A percentile compares a stretch with the other conserved stretches of the same genome.
These are phyloP conservation scores for Rhabdornis inornatus DNA, from an alignment of 2,113 vertebrate genomes.

Conservation along the genomic window DNA sequence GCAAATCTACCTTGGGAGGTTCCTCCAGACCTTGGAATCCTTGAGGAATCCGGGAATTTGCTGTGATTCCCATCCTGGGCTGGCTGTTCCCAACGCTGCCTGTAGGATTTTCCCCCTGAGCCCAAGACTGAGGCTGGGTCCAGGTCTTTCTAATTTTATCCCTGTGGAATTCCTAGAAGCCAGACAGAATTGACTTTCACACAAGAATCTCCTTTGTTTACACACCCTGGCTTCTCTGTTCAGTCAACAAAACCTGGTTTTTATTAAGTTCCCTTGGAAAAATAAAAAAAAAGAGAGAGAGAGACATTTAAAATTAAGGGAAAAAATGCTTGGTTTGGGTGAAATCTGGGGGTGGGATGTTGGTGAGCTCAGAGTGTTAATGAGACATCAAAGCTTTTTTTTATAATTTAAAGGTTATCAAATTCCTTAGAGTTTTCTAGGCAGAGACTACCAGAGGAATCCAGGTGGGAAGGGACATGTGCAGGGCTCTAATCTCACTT, in stretches of 20 bases:
- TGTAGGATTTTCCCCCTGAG: background rate
- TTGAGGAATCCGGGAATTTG: background rate
- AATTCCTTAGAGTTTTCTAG: background rate
- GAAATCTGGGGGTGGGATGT: background rate
- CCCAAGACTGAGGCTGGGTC: background rate
- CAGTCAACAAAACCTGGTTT: background rate
- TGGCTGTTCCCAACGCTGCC: background rate
- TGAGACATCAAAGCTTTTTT: background rate
- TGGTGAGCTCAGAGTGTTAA: background rate
- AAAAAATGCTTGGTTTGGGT: slow-evolving; percentile 10
- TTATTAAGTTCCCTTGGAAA: background rate
- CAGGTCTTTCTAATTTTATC: slow-evolving; percentile 12
- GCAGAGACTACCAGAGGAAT: background rate
- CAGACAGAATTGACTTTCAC: background rate
- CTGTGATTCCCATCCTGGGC: background rate
- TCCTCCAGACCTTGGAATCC: background rate
- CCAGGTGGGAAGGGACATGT: background rate
- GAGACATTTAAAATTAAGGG: background rate
- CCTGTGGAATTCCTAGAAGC: slow-evolving; percentile 28
- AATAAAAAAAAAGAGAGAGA: background rate
- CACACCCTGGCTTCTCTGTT: background rate
- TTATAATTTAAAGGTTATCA: background rate
- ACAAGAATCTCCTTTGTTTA: slow-evolving; percentile 44
- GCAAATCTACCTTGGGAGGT: accelerated
- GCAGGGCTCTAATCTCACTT: background rate